Evolutionary conservation across 2,888 invertebrate genomes (phyloP), one percentile per base, ranked within the genome.

Genomic region (Bombyx huttoni): DNA sequence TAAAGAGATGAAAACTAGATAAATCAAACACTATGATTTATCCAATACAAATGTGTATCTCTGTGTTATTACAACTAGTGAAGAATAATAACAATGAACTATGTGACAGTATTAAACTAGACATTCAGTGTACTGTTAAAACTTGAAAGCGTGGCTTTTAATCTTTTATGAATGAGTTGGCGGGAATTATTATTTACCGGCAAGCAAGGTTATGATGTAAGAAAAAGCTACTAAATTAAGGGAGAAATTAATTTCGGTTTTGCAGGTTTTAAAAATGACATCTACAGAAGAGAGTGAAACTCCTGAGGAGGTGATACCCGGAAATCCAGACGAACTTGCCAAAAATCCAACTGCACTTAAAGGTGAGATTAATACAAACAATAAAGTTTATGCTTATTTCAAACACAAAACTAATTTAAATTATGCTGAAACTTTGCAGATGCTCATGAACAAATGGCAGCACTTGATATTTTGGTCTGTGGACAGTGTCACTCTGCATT

Each of bases 401-500:
- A 49, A 13, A 13, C 13, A 13, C 12, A 49, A 34, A 14, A 34
- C 10, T 49, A 40, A 40, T 48, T 47, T 13, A 9, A 13, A 34
- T 47, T 34, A 48, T 47, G 47, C 46, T 51, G 14, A 40, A 51
- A 34, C 51, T 14, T 10, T 35, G 14, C 70, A 95, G 95, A 91
- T 65, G 94, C 94, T 9, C 92, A 94, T 87, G 92, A 93, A 61
- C 93, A 94, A 70, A 91, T 94, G 87, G 91, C 92, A 53, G 91
- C 91, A 52, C 81, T 94, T 57, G 95, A 96, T 85, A 92, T 96
- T 7, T 79, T 95, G 33, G 94, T 96, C 0, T 96, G 96, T 81
- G 96, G 96, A n/a, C 91, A 92, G 56, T 96, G 96, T 70, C 93
- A 95, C 73, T 90, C 91, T 50, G 94, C 94, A 51, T 95, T 93